Conservation (phyloP, 2,113 vertebrate genomes). For the Esox niger region DNA sequence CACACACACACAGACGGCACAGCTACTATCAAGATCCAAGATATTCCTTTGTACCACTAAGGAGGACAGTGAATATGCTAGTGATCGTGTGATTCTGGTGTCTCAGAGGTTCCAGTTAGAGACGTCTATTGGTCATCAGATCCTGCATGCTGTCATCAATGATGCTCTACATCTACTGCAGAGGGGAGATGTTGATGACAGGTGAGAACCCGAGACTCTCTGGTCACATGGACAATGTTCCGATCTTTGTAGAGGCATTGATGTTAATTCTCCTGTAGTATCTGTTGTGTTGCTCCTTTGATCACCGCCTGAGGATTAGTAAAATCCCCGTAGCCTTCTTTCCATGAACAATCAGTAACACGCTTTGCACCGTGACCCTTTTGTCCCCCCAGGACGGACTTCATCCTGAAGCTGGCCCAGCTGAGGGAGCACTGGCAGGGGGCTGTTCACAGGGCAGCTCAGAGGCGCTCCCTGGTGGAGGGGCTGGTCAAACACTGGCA, state of each 20-base stretch:
- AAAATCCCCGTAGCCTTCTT: too few relatives aligned
- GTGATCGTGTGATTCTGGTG: neutral
- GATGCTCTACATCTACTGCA: conserved; percentile 82
- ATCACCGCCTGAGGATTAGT: too few relatives aligned
- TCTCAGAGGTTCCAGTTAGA: conserved; percentile 86
- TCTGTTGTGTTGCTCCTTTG: neutral
- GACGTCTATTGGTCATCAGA: conserved; percentile 80
- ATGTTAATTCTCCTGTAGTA: neutral
- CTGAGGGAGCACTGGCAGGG: conserved; percentile 85
- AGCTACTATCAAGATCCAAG: too few relatives aligned
- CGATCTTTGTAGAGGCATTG: neutral
- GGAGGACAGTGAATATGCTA: neutral
- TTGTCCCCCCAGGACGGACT: conserved; percentile 61
- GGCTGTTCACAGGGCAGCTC: conserved; percentile 66
- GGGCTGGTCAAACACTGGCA: conserved; percentile 79
- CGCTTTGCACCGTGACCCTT: neutral
- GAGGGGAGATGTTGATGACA: conserved; percentile 77
- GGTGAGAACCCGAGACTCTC: conserved; percentile 63
- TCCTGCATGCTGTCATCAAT: conserved; percentile 78
- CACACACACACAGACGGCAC: neutral
- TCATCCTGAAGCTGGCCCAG: conserved; percentile 78
- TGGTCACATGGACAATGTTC: neutral
- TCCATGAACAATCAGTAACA: too few relatives aligned
- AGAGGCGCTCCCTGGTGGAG: conserved; percentile 74
- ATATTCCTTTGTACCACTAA: neutral